Base-by-base conservation (phyloP, 2,888 invertebrate genomes). In the Thymelicus lineola region DNA sequence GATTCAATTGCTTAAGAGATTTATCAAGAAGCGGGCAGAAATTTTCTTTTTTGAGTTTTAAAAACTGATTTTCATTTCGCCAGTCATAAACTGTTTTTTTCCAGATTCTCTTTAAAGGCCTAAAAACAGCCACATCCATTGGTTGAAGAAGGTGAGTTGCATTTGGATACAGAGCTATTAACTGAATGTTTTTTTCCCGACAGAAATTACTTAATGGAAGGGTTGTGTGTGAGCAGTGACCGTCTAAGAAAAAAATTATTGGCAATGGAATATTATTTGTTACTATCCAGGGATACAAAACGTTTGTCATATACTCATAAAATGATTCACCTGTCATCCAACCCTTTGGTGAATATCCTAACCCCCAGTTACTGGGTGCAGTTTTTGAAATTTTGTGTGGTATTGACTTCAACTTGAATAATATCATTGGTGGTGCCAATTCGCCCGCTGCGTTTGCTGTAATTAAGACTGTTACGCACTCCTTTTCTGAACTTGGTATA, bases 271-370 rank as follows among this genome's bases (percentile, higher is more conserved):
- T 75, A 9, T 75, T 75, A 28, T 75, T 68, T 55, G 78, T 59
- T n/a, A 73, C 12, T 38, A 76, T 65, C 81, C 82, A 82, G 45
- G 79, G 76, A 71, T 79, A 71, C 74, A 85, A 82, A 55, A 82
- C 72, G 67, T 84, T 65, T 17, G 53, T 53, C 17, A 57, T 65
- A 28, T 55, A 65, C 48, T 65, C 72, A 69, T 72, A 72, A 63
- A 75, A 74, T 9, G 72, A 58, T 35, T 71, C 70, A 14, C 68
- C 68, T 35, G 69, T 70, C 66, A 71, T 73, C 72, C 72, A 74
- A 7, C 71, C 72, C 14, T 65, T 72, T 66, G 71, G 42, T 60
- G 17, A 60, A 60, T 57, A 71, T 53, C 53, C 71, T 57, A 71
- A 58, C 53, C 71, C 71, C 70, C 67, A 75, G 17, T 68, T 45